Percentiles rank a stretch among this genome's conserved stretches.
These are phyloP conservation scores for Coreoperca whiteheadi DNA, from an alignment of 2,113 vertebrate genomes.

Conservation along the genomic window DNA sequence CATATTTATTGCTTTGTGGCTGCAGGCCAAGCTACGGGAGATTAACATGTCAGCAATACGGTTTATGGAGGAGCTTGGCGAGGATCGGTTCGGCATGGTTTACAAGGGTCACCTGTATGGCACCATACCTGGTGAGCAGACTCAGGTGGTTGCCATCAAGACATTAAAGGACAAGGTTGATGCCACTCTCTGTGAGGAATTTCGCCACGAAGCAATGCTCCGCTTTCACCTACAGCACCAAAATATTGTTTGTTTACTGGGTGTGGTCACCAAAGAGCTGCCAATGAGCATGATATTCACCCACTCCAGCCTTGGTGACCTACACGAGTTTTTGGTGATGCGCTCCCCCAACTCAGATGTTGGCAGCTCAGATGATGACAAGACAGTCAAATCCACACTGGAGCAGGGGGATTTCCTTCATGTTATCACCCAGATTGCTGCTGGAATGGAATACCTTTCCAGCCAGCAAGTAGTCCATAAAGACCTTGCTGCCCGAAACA, in stretches of 20 bases:
- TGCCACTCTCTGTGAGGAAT: conserved; percentile 91
- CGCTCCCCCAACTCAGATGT: conserved; percentile 95
- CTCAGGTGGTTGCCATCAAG: conserved; percentile 94
- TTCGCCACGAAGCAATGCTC: conserved; percentile 92
- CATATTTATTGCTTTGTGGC: conserved; percentile 30
- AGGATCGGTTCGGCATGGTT: conserved; percentile 96
- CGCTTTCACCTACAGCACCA: conserved; percentile 93
- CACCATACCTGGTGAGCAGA: conserved; percentile 90
- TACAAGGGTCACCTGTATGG: conserved; percentile 97
- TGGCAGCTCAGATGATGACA: conserved; percentile 94
- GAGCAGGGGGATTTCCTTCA: conserved; percentile 96
- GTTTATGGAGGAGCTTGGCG: conserved; percentile 97
- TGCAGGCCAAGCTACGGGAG: conserved; percentile 93
- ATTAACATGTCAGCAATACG: conserved; percentile 92
- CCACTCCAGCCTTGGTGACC: conserved; percentile 92
- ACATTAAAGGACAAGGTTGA: conserved; percentile 96
- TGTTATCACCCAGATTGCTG: conserved; percentile 92
- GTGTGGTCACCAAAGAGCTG: conserved; percentile 93
- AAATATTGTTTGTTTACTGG: conserved; percentile 92
- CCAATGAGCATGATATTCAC: conserved; percentile 95
- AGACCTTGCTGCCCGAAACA: conserved; percentile 95
- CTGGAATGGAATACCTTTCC: conserved; percentile 97
- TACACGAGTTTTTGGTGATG: conserved; percentile 96
- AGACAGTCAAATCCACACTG: conserved; percentile 92
- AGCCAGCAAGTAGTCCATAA: conserved; percentile 95